Evolutionary conservation across 2,888 invertebrate genomes (phyloP), one percentile per base, ranked within the genome.

Genomic region (Sarcophaga subvicina): DNA sequence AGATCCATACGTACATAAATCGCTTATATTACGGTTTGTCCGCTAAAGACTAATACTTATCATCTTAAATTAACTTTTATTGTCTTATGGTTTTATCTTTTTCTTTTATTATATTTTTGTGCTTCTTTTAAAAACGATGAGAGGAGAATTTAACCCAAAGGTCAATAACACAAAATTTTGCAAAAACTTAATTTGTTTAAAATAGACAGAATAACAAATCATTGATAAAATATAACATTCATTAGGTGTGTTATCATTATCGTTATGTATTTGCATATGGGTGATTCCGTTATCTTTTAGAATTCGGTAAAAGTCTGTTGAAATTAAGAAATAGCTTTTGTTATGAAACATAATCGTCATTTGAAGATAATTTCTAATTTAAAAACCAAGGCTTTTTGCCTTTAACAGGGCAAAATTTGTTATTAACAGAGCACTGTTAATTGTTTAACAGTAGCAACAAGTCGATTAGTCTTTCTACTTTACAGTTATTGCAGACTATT

Each of bases 101-200:
- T 72, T 66, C 45, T 5, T 12, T 47, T 47, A 60, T 10, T 8
- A 27, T 63, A 49, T 79, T 20, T 49, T 78, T 17, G 12, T 10
- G 20, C 67, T 66, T 80, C 14, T 4, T 59, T 37, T 25, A 3
- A 47, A 49, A n/a, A 64, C 0, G 22, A 12, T 47, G 59, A 37
- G 25, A 37, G 37, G 25, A 75, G 8, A 8, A 10, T 54, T 25
- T 63, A 71, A 83, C 64, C 47, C 45, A 71, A 45, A 77, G 77
- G 64, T 83, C 66, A 72, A 60, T 22, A 64, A 71, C 76, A 66
- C 66, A 11, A 17, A 0, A 17, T 17, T 54, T 54, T 14, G 17
- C 17, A 17, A 37, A 2, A 37, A 37, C 14, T 54, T 54, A 4
- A 14, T 12, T 54, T 54, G 4, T 54, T 17, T 54, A 17, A 17